Base-by-base conservation (phyloP, 2,888 invertebrate genomes). In the Cryptocephalus primarius region DNA sequence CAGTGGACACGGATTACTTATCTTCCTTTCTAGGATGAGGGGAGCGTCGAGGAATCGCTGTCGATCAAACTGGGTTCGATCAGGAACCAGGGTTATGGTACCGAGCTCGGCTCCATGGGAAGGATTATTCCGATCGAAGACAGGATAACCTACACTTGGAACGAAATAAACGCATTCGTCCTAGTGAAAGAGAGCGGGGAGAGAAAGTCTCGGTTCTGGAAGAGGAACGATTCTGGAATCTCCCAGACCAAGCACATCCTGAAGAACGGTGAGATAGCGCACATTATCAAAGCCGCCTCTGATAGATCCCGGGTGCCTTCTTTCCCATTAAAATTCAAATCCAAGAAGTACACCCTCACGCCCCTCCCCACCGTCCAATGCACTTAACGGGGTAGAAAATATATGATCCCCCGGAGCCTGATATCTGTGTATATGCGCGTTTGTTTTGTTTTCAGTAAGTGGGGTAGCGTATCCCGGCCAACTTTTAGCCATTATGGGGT, bases 391-490 rank as follows among this genome's bases (percentile, higher is more conserved):
- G 43, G 43, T 43, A 34, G 36, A 32, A 34, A 43, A n/a, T 32
- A 12, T 39, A 39, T 10, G 39, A 39, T 39, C 39, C 22, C 22
- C 22, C 22, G 3, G 22, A 22, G 22, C 6, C 22, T 22, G 22
- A 22, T 22, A 22, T 22, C 22, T 22, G 22, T 22, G 22, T 22
- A 22, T 22, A 22, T 22, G 22, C 22, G 22, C 22, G 22, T 22
- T 22, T 22, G 22, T 22, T 22, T 22, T 22, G 22, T 22, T 56
- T 58, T 46, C 48, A 60, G 60, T 56, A 10, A 84, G 78, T 55
- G 92, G 92, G 1, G 79, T 85, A 1, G 91, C 91, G 0, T 80
- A 83, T 63, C 88, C 91, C 0, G 91, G 91, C 0, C 90, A 92
- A 64, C 70, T 92, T 32, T 71, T 92, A 40, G 90, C 91, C 1